Evolutionary conservation across 1,140 invertebrate genomes (phyloP), one percentile per base, ranked within the genome.

Genomic region (Homarus americanus): DNA sequence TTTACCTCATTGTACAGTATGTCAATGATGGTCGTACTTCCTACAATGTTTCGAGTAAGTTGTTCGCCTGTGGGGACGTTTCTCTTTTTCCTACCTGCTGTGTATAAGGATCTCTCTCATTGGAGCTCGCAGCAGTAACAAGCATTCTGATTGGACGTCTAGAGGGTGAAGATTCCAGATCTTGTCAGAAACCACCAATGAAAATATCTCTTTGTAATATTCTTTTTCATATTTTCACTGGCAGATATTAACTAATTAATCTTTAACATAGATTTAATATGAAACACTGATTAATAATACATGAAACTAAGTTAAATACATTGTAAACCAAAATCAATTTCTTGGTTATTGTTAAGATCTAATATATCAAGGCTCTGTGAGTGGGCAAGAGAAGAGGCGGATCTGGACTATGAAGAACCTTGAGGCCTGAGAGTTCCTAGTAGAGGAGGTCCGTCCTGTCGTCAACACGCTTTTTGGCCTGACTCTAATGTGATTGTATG

Each of bases 351-450:
- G 63, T 32, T 69, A 32, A 69, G n/a, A 32, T 32, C 10, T 2
- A 1, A 32, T 4, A 32, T 32, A 32, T 69, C 4, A 2, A 1
- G 28, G 63, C n/a, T 69, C n/a, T 7, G 28, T 9, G 28, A 24
- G n/a, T 1, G 17, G 63, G 63, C 28, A 69, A 69, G 28, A 69
- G n/a, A 24, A 24, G 15, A 63, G 63, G 63, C 63, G 63, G 63
- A 69, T 69, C 63, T 69, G 63, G 63, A 69, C 63, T 69, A 9
- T 32, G 63, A 69, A 69, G 63, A 69, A 69, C 63, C 63, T 69
- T 69, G 63, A 32, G 44, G 15, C 0, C n/a, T n/a, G n/a, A 0
- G 63, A 69, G 63, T 69, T 7, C 5, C n/a, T 69, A 28, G n/a
- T 24, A 63, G 4, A 32, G 63, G 9, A 28, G 28, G 17, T 69